phyloP scores from a whole-genome alignment of 2,888 invertebrate species.

The Flexamia atlantica region DNA sequence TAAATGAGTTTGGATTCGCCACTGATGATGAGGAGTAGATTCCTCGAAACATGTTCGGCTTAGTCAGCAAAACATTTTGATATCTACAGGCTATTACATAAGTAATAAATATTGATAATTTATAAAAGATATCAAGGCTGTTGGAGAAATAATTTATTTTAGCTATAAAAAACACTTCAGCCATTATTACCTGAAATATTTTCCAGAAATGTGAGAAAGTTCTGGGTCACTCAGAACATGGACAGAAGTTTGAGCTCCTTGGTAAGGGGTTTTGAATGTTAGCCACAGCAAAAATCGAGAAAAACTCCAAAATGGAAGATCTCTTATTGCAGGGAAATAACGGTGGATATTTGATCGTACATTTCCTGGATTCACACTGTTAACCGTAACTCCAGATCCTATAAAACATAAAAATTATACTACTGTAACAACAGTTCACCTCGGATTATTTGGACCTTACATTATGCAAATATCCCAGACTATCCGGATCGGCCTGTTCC shows the following conservation, averaged over 20 bases:
- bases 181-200: conserved; percentile 86
- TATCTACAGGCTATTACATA: too few relatives aligned
- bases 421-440: neutral
- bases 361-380: conserved; percentile 62
- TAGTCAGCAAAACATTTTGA: too few relatives aligned
- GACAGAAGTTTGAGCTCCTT: conserved; percentile 85
- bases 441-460: too few relatives aligned
- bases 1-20: too few relatives aligned
- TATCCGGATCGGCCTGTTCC: too few relatives aligned
- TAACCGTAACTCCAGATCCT: conserved; percentile 55
- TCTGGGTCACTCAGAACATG: conserved; percentile 83
- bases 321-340: conserved; percentile 52
- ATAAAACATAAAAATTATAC: conserved; percentile 18
- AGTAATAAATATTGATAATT: too few relatives aligned
- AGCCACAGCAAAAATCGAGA: conserved; percentile 76
- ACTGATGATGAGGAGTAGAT: too few relatives aligned
- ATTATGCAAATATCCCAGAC: neutral
- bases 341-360: conserved; percentile 52
- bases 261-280: conserved; percentile 83
- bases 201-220: conserved; percentile 81
- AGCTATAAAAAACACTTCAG: too few relatives aligned
- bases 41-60: too few relatives aligned
- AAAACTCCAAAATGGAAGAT: conserved; percentile 15
- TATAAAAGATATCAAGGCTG: too few relatives aligned
- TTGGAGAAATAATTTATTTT: too few relatives aligned